These are phyloP conservation scores for Apomyelois bistriatella DNA, from an alignment of 2,888 invertebrate genomes.

Conservation along the genomic window DNA sequence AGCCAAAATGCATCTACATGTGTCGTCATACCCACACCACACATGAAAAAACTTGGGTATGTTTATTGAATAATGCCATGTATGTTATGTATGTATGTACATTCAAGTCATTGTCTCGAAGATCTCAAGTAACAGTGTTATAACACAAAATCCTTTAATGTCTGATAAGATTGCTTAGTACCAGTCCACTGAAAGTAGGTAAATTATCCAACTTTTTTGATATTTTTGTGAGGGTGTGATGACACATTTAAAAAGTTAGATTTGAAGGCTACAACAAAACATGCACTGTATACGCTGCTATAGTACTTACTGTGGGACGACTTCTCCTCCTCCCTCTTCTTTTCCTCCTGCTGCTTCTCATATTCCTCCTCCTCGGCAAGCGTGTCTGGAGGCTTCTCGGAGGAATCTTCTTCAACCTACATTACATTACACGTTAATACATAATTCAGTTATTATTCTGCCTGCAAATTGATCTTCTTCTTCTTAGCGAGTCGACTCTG, in stretches of 20 bases:
- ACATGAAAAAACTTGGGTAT: too few relatives aligned
- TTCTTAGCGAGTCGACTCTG: too few relatives aligned
- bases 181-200: too few relatives aligned
- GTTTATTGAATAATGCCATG: too few relatives aligned
- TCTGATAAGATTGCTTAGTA: too few relatives aligned
- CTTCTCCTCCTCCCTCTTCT: conserved; percentile 53
- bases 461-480: too few relatives aligned
- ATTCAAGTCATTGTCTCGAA: too few relatives aligned
- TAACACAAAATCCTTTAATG: too few relatives aligned
- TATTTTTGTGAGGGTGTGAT: too few relatives aligned
- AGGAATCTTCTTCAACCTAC: conserved; percentile 56
- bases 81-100: neutral
- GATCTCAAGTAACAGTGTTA: too few relatives aligned
- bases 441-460: neutral
- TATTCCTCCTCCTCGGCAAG: conserved; percentile 70
- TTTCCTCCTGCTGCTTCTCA: conserved; percentile 60
- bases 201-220: too few relatives aligned
- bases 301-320: conserved; percentile 61
- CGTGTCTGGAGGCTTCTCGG: conserved; percentile 55
- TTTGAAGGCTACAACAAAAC: neutral
- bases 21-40: neutral
- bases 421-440: neutral
- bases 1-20: neutral
- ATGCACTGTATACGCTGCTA: neutral
- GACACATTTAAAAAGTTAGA: too few relatives aligned